Base-by-base conservation (phyloP, 2,113 vertebrate species). In the Sterna hirundo region DNA sequence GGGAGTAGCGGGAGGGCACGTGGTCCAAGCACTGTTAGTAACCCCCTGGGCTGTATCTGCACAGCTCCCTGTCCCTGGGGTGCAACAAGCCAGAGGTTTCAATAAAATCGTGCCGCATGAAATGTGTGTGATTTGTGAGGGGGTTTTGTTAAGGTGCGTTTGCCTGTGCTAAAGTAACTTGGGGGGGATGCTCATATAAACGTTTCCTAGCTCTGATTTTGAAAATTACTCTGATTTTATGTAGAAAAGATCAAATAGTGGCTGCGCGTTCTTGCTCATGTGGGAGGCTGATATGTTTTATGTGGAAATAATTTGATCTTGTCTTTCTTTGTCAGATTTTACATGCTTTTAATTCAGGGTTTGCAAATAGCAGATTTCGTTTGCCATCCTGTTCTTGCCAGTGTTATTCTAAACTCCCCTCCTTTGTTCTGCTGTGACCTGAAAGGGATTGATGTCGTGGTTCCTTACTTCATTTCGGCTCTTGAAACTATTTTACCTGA, bases 331-430 rank as follows among this genome's bases (percentile, higher is more conserved):
- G 98, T 98, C 96, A 99, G 99, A 98, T 99, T 99, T 98, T 99
- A 99, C 98, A 99, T 99, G 99, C 98, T 99, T 98, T 98, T 99
- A 98, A 99, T 99, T 98, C 99, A 99, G 98, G 99, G 99, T 97
- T 98, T 99, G 97, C 99, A 99, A 98, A 99, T 99, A 97, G 99
- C 98, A 19, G 99, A 99, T 96, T 99, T 99, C 93, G 95, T 99
- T 95, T 99, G 99, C 92, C 98, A 99, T 90, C 99, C 99, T 1
- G 99, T 99, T 87, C 98, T 99, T 96, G 99, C 99, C 97, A 99
- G 99, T 94, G 98, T 99, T 97, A 99, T 99, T 97, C 98, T 99
- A 96, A 99, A 99, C 98, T 99, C 99, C 69, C 99, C 99, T 96
- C 98, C 99, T 90, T 98, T 99, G 90, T 99, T 99, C 98, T 99